Conservation (phyloP, 2,888 invertebrate genomes). For the Tetramorium bicarinatum region DNA sequence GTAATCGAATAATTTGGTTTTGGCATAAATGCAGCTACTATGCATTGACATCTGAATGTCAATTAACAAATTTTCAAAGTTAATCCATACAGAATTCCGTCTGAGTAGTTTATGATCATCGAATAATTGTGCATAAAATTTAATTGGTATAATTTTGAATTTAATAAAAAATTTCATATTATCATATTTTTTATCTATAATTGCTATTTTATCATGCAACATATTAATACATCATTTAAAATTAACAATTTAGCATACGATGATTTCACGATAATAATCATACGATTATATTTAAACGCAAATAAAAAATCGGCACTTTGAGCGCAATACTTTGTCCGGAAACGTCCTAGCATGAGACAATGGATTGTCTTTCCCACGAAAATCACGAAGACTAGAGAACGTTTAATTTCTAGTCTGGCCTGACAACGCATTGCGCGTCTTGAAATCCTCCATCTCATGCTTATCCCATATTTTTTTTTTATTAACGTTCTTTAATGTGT, state of each 20-base stretch:
- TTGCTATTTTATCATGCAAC: not conserved
- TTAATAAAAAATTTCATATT: not conserved
- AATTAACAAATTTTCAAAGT: conserved; percentile 6
- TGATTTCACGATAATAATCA: no score
- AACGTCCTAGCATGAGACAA: conserved; percentile 40
- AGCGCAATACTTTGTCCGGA: conserved; percentile 37
- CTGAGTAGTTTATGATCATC: not conserved
- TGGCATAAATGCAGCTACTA: not conserved
- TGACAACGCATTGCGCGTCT: conserved; percentile 36
- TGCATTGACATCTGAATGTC: not conserved
- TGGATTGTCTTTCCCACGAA: conserved; percentile 56
- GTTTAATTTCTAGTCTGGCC: conserved; percentile 62
- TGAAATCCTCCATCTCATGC: conserved; percentile 3
- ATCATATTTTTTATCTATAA: not conserved
- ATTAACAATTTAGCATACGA: conserved; percentile 37
- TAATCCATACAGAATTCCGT: not conserved
- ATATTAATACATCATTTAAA: not conserved
- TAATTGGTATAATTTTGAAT: not conserved
- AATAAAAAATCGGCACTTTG: conserved; percentile 79
- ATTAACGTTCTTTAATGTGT: not conserved
- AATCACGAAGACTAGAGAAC: conserved; percentile 69
- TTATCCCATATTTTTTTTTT: not conserved
- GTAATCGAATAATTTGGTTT: not conserved
- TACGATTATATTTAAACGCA: conserved; percentile 75
- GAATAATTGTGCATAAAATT: not conserved